Evolutionary conservation across 2,113 vertebrate species (phyloP).

Genomic region (Corythoichthys intestinalis): DNA sequence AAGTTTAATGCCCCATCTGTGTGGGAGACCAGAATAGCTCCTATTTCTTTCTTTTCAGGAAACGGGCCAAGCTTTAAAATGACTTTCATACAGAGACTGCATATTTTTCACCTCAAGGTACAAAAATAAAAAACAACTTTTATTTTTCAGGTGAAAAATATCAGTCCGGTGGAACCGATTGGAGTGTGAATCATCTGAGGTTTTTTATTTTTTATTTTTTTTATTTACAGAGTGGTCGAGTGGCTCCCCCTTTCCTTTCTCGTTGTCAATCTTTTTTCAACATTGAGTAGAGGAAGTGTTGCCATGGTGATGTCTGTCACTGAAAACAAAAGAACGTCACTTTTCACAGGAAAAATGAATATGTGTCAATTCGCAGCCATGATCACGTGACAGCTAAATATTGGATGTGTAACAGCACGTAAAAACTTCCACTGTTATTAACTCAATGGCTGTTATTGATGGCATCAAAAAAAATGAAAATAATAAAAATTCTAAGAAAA

Average conservation of each 20-base stretch:
- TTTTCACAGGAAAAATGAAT: constrained; percentile 46
- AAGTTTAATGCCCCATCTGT: constrained; percentile 56
- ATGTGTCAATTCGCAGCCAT: constrained; percentile 19
- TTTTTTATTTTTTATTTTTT: constrained; percentile 16
- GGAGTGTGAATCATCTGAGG: constrained; percentile 34
- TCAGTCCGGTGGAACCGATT: constrained; percentile 6
- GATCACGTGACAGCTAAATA: constrained; percentile 6
- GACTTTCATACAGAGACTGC: constrained; percentile 1
- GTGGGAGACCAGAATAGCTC: constrained; percentile 40
- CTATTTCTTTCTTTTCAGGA: constrained; percentile 26
- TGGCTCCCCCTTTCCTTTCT: constrained; percentile 3
- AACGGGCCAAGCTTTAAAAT: constrained; percentile 22
- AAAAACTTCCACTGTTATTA: too few species aligned
- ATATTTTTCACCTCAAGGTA: constrained; percentile 16
- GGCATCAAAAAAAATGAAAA: too few species aligned
- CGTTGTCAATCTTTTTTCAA: constrained; percentile 11
- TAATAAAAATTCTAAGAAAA: too few species aligned
- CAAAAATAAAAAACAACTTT: neutral
- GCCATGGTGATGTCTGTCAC: constrained; percentile 54
- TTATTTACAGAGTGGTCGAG: constrained; percentile 20
- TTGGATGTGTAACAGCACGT: neutral
- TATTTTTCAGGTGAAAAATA: constrained; percentile 3
- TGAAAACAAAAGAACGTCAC: constrained; percentile 44
- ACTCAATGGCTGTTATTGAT: too few species aligned
- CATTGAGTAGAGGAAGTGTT: constrained; percentile 45